Base-by-base conservation (phyloP, 1,140 invertebrate species). In the Arctopsyche grandis region DNA sequence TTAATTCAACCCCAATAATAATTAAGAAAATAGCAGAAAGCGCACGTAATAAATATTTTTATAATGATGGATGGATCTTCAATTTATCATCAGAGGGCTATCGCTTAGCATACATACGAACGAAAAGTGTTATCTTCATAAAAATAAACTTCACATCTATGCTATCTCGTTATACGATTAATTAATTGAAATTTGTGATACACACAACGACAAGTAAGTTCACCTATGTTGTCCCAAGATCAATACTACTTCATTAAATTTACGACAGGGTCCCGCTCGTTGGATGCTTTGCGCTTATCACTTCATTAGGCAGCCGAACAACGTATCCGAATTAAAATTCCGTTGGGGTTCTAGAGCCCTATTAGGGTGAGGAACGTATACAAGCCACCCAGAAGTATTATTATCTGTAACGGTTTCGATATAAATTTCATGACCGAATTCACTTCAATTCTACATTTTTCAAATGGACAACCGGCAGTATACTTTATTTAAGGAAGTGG, bases 321-420 rank as follows among this genome's bases (percentile, higher is more conserved):
- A 46, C 52, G 52, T n/a, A 58, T 74, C 71, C 52, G 24, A 76
- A 76, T 76, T 76, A 76, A 76, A 76, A 76, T 76, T 63, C 58
- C 44, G 19, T n/a, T 14, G 21, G 69, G 69, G 69, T 71, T 71
- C 29, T 16, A 1, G 38, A 46, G 63, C 63, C 63, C 63, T 66
- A 66, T 66, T 66, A 66, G 63, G 63, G 63, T 66, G 21, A 66
- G 24, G 24, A 66, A 66, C 63, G 63, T 66, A 66, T 24, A 26
- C 24, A 66, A 3, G 63, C 63, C 63, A 66, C 63, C 63, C 63
- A 66, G 63, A 26, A 66, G 63, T 66, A 66, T 66, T 66, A 66
- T 66, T 66, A 66, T 66, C 63, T 12, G 63, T 4, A 66, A 29
- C 21, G 63, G 63, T 66, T 3, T 24, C 24, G 21, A 66, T 66